Evolutionary conservation across 2,113 vertebrate species (phyloP).

Genomic region (Haplochromis burtoni): DNA sequence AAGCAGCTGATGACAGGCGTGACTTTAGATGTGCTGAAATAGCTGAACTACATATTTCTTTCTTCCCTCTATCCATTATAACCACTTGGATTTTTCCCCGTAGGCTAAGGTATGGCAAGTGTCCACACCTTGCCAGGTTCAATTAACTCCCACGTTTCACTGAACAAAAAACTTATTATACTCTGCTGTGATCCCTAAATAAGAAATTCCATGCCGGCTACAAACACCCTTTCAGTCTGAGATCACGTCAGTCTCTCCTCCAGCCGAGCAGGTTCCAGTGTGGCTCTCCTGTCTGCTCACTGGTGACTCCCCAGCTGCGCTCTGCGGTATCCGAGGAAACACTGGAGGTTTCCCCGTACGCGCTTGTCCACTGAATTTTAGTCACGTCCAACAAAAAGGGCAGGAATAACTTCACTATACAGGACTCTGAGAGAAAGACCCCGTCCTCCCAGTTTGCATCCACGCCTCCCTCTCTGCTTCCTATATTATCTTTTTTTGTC

Average conservation of each 20-base stretch:
- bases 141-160: slow-evolving; percentile 39
- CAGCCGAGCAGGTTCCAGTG: not conserved
- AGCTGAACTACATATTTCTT: not conserved
- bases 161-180: slow-evolving; percentile 17
- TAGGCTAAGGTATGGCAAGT: not conserved
- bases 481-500: slow-evolving; percentile 53
- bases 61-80: not conserved
- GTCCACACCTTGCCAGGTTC: slow-evolving; percentile 34
- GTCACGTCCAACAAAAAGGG: slow-evolving; percentile 12
- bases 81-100: not conserved
- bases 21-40: not conserved
- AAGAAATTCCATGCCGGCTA: not conserved
- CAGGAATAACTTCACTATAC: slow-evolving; percentile 3
- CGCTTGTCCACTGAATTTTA: slow-evolving; percentile 3
- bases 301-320: slow-evolving; percentile 12
- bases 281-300: not conserved
- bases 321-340: not conserved
- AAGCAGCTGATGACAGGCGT: not conserved
- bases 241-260: slow-evolving; percentile 8
- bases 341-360: not conserved
- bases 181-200: not conserved
- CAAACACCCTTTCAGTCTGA: not conserved
- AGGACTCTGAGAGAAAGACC: slow-evolving; percentile 36
- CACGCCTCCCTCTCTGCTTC: slow-evolving; percentile 69
- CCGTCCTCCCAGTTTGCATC: slow-evolving; percentile 62